phyloP scores from a whole-genome alignment of 2,888 invertebrate species.

The Nemoura dubitans region DNA sequence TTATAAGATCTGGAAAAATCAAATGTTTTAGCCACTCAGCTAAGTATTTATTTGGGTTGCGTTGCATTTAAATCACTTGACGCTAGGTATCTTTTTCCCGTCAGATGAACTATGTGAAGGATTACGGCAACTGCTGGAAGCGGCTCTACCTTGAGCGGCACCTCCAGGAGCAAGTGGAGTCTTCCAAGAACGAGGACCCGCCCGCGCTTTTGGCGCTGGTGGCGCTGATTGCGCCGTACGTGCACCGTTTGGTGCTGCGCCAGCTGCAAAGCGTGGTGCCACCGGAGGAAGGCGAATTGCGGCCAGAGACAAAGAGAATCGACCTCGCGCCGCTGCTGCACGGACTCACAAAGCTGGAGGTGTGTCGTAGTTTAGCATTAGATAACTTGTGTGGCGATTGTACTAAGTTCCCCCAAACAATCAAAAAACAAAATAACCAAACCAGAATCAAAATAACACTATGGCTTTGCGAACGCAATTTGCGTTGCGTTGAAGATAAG shows the following conservation, averaged over 20 bases:
- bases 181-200: constrained; percentile 58
- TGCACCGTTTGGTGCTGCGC: constrained; percentile 63
- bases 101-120: constrained; percentile 47
- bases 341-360: constrained; percentile 22
- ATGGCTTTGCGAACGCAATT: too few relatives aligned
- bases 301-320: constrained; percentile 22
- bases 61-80: too few relatives aligned
- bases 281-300: constrained; percentile 55
- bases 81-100: background rate
- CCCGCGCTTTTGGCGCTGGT: constrained; percentile 60
- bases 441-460: too few relatives aligned
- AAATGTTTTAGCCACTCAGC: too few relatives aligned
- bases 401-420: too few relatives aligned
- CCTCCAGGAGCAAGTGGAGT: constrained; percentile 58
- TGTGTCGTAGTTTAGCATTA: background rate
- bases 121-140: constrained; percentile 59
- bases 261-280: constrained; percentile 67
- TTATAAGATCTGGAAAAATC: too few relatives aligned
- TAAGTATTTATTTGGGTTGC: too few relatives aligned
- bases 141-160: constrained; percentile 58
- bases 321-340: constrained; percentile 26
- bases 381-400: background rate
- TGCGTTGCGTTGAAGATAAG: too few relatives aligned
- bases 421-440: too few relatives aligned
- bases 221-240: constrained; percentile 60